Evolutionary conservation across 2,797 vertebrate genomes (phyloP), one percentile per base, ranked within the genome.

Genomic region (Diglossa cyanea): DNA sequence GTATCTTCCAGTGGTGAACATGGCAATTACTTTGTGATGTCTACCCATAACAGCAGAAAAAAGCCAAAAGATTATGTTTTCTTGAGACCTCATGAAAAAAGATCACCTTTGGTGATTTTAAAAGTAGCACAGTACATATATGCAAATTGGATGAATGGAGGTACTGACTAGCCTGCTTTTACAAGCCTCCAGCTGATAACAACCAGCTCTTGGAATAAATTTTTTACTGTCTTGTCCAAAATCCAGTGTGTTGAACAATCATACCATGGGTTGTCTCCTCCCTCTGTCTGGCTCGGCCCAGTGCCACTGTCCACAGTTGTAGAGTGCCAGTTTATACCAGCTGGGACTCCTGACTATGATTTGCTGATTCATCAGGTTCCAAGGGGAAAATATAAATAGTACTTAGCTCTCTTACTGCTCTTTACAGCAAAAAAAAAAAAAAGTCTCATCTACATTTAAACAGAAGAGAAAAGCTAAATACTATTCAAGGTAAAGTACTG

Each of bases 341-440:
- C 86, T 94, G 88, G 37, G 47, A 67, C 48, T 92, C 51, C 60
- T 14, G 7, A 61, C 53, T 82, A 37, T 74, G n/a, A 91, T 92
- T 85, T 94, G 74, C 77, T 93, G 93, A 73, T 91, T 95, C 57
- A 82, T 61, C 81, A 87, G 53, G 80, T 95, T 94, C 81, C 39
- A 70, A 71, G 53, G 58, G 74, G 55, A 81, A 90, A 88, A 63
- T 67, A 92, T 55, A 88, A 84, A 67, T 67, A 92, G 40, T 61
- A 74, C 25, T 92, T 94, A 82, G 57, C 23, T 79, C 28, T 77
- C 67, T 87, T 85, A 89, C 24, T 62, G 66, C 30, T 92, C 70
- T 26, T 68, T 60, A 13, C 15, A 28, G 9, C 2, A 83, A 51
- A 5, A 17, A 18, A 21, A 10, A 6, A 62, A 70, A 89, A 85